A percentile compares a stretch with the other conserved stretches of the same genome.
phyloP scores from a whole-genome alignment of 2,888 invertebrate species.

The Netelia fuscicornis region DNA sequence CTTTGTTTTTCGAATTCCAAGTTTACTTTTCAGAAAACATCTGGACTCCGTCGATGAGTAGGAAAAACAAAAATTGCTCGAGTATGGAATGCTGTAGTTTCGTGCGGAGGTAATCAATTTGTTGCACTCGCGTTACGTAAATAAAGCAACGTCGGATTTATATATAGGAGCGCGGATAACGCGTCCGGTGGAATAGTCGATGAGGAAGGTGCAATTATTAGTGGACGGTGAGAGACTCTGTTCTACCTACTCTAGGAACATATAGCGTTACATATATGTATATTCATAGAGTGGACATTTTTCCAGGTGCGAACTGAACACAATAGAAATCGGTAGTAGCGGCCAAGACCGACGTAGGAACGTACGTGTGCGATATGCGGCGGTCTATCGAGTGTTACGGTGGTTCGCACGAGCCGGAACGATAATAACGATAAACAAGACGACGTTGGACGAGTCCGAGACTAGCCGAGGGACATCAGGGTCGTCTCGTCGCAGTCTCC shows the following conservation, averaged over 20 bases:
- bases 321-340: conserved; percentile 26
- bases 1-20: too few species aligned
- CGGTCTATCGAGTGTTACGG: conserved; percentile 6
- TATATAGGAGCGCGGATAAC: background rate
- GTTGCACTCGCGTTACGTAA: background rate
- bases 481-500: conserved; percentile 29
- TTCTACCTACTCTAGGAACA: background rate
- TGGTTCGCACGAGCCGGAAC: background rate
- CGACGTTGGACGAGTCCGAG: conserved; percentile 26
- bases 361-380: conserved; percentile 23
- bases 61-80: background rate
- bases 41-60: too few species aligned
- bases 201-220: conserved; percentile 39
- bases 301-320: background rate
- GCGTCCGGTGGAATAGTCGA: background rate
- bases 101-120: background rate
- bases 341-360: conserved; percentile 32
- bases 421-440: conserved; percentile 26
- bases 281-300: background rate
- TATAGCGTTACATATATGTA: background rate
- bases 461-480: conserved; percentile 7
- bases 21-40: too few species aligned
- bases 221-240: background rate
- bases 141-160: background rate
- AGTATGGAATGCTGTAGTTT: background rate